phyloP scores from a whole-genome alignment of 2,113 vertebrate species.

The Acrocephalus kingi region DNA sequence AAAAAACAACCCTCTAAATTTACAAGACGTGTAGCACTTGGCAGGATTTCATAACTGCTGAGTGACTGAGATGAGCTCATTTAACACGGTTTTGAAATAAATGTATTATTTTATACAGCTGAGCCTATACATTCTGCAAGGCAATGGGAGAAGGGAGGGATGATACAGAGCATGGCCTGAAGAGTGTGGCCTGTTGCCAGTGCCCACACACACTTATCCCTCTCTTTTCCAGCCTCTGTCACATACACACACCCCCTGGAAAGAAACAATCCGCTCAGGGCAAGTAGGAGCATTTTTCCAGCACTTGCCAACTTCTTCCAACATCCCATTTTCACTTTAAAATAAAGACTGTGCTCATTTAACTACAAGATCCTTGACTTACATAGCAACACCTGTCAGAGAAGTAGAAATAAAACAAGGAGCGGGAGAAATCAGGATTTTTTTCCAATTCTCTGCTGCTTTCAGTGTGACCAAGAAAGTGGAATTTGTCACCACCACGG shows the following conservation, averaged over 20 bases:
- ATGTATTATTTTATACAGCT: background rate
- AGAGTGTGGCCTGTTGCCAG: background rate
- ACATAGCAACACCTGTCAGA: background rate
- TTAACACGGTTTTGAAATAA: conserved; percentile 9
- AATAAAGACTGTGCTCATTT: background rate
- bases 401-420: background rate
- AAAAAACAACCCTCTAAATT: background rate
- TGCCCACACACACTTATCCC: background rate
- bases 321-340: background rate
- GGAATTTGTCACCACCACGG: background rate
- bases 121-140: background rate
- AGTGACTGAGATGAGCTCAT: conserved; percentile 27
- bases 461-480: background rate
- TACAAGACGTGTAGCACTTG: conserved; percentile 8
- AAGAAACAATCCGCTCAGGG: background rate
- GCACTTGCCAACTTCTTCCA: background rate
- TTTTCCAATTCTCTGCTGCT: background rate
- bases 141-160: background rate
- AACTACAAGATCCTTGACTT: background rate
- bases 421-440: background rate
- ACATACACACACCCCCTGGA: background rate
- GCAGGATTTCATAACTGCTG: background rate
- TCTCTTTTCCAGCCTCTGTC: conserved; percentile 2
- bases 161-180: background rate
- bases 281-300: background rate